Evolutionary conservation across 2,888 invertebrate genomes (phyloP).

Genomic region (Drosophila falleni): DNA sequence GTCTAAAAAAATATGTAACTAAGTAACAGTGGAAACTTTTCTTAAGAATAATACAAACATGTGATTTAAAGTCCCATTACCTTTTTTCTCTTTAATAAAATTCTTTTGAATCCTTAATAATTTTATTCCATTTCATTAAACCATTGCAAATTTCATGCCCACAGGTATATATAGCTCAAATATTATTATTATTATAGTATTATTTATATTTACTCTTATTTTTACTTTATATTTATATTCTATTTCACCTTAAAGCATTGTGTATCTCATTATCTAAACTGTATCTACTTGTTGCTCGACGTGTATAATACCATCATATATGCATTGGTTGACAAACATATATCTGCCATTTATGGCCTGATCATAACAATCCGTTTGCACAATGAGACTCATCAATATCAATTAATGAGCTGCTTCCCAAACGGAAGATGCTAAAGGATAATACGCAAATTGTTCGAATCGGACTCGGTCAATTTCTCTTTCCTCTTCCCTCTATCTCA

Average conservation of each 20-base stretch:
- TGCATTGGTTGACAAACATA: conserved; percentile 15
- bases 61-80: too few relatives aligned
- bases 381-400: conserved; percentile 54
- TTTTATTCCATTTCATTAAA: too few relatives aligned
- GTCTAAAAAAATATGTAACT: too few relatives aligned
- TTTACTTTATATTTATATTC: not conserved
- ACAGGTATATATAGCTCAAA: too few relatives aligned
- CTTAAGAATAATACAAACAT: too few relatives aligned
- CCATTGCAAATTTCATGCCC: too few relatives aligned
- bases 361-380: conserved; percentile 19
- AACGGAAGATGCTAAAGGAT: conserved; percentile 18
- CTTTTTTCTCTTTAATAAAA: too few relatives aligned
- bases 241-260: too few relatives aligned
- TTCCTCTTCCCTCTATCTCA: not conserved
- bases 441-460: conserved; percentile 24
- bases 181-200: too few relatives aligned
- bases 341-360: conserved; percentile 17
- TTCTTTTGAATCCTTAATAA: too few relatives aligned
- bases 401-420: conserved; percentile 54
- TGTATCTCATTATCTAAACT: not conserved
- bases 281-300: conserved; percentile 2
- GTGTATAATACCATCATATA: not conserved
- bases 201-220: not conserved
- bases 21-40: too few relatives aligned
- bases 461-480: not conserved